Evolutionary conservation across 1,140 invertebrate genomes (phyloP), one percentile per base, ranked within the genome.

Genomic region (Penaeus japonicus): DNA sequence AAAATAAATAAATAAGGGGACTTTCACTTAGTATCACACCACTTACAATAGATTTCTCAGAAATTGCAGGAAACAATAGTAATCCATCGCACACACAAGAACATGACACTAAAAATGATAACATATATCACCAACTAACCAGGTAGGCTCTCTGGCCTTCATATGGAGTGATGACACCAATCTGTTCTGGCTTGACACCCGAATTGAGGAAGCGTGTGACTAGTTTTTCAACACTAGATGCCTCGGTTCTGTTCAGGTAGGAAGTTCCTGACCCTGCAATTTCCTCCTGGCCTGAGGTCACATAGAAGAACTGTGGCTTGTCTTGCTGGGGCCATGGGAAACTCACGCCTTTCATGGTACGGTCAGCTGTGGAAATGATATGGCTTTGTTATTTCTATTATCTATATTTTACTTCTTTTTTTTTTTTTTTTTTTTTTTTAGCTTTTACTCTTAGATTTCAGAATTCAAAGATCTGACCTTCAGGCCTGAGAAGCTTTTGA

Each of bases 121-220:
- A n/a, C n/a, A n/a, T n/a, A n/a, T n/a, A n/a, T n/a, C 62, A 65
- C 1, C 32, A 24, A 89, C 90, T 90, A 81, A 96, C 98, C 77
- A 99, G 93, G 93, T 99, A 99, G 0, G 98, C 98, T n/a, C 99
- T 93, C 92, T 99, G 99, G 0, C 99, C 98, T 93, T 99, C 99
- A 91, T 99, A 99, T 0, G 99, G 99, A 0, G 99, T 99, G 70
- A 99, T 99, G 39, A 99, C 97, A n/a, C 99, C 99, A 85, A 99
- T 99, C 92, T 99, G 99, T 91, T 99, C 98, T 0, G 99, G 98
- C 91, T 98, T 97, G 0, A 99, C 96, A 7, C 99, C 98, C 17
- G 96, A 96, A 91, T 98, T 96, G 10, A 99, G 93, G 91, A 99
- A 98, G 65, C 96, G 94, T 0, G 98, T 99, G 0, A 97, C 97